These are phyloP conservation scores for Trinectes maculatus DNA, from an alignment of 2,113 vertebrate species.

Conservation along the genomic window DNA sequence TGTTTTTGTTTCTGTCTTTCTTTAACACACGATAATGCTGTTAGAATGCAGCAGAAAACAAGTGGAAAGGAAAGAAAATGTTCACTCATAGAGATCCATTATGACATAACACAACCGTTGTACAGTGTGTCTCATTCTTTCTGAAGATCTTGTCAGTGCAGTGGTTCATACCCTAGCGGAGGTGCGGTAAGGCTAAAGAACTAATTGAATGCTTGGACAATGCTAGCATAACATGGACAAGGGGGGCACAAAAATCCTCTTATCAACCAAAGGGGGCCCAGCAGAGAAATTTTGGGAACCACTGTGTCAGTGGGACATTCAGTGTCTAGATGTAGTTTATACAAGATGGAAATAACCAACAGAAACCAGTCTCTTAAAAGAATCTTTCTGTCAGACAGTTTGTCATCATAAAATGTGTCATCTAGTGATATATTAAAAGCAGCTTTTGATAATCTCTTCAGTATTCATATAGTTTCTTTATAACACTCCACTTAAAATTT, in stretches of 20 bases:
- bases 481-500: background rate
- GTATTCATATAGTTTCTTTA: background rate
- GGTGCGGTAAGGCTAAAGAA: no score
- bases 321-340: no score
- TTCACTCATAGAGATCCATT: background rate
- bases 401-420: background rate
- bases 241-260: no score
- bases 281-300: no score
- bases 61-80: background rate
- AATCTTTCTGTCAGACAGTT: background rate
- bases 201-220: no score
- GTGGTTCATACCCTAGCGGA: no score
- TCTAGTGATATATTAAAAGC: background rate
- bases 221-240: no score
- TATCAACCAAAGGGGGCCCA: no score
- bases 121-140: background rate
- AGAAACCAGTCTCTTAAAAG: background rate
- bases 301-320: no score
- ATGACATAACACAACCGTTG: background rate
- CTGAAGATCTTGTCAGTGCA: background rate
- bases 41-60: slow-evolving; percentile 2
- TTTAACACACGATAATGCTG: slow-evolving; percentile 4
- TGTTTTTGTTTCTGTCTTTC: slow-evolving; percentile 14
- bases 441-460: background rate
- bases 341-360: background rate